phyloP scores from a whole-genome alignment of 2,797 vertebrate species.

The Strix occidentalis region DNA sequence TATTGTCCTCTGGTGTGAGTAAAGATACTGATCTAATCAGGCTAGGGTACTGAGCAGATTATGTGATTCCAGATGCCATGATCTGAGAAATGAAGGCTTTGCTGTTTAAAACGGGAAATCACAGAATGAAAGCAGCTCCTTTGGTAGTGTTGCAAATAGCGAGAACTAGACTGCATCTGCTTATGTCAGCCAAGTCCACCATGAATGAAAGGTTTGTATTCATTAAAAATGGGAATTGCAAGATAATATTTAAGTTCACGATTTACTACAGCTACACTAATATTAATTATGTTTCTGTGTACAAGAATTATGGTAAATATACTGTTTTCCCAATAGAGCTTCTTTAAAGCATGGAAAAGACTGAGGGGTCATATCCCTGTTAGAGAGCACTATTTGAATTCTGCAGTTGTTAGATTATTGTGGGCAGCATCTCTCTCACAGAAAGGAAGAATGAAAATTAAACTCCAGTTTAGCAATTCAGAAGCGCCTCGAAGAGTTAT shows the following conservation, averaged over 20 bases:
- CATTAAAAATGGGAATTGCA: not conserved
- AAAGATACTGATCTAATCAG: not conserved
- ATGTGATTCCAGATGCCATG: not conserved
- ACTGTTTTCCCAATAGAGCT: not conserved
- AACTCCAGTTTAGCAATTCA: not conserved
- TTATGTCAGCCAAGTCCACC: not conserved
- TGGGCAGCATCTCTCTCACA: not conserved
- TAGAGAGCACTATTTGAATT: not conserved
- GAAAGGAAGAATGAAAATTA: not conserved
- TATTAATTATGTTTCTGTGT: not conserved
- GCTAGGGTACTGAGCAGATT: not conserved
- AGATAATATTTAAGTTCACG: not conserved
- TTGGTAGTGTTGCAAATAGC: not conserved
- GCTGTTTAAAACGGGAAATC: not conserved
- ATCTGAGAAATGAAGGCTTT: not conserved
- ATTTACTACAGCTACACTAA: not conserved
- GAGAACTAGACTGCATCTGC: not conserved
- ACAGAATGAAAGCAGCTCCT: fast-evolving
- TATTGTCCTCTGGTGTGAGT: not conserved
- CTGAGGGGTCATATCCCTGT: not conserved
- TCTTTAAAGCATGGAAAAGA: not conserved
- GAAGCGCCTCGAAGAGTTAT: not conserved
- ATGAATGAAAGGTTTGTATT: not conserved
- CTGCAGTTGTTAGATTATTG: not conserved
- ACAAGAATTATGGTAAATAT: not conserved